Base-by-base conservation (phyloP, 2,113 vertebrate genomes). In the Tachycineta bicolor region DNA sequence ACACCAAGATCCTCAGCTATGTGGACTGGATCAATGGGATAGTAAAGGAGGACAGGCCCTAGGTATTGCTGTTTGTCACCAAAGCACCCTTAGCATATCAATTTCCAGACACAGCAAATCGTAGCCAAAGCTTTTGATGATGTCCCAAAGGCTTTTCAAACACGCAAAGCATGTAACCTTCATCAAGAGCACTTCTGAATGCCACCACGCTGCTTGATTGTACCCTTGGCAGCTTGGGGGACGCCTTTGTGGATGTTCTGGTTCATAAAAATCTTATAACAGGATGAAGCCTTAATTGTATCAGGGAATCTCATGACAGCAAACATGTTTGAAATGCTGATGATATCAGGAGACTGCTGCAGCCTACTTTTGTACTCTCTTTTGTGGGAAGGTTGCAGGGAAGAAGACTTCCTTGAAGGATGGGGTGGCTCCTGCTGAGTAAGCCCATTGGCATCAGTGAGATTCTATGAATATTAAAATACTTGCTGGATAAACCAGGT, bases 1-100 rank as follows among this genome's bases (percentile, higher is more conserved):
- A 98, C 81, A 98, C 98, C 74, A 98, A 98, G 52, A 20, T 98
- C 12, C 87, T 97, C 93, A 98, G 24, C 76, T 98, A 98, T 3
- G 9, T 98, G 89, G 98, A 98, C 82, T 98, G 98, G 98, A 98
- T 98, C 88, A 98, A 98, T 64, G 92, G 93, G 26, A 96, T 97
- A 76, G 31, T 97, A 64, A 91, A 62, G 47, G 87, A 90, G n/a
- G 89, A 91, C 7, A 80, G 52, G 19, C 53, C 89, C 63, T 98
- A 62, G 86, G 37, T 55, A 22, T 9, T 78, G 46, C 73, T 63
- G 26, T 85, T 64, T 13, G 28, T 31, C 39, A 47, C 41, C 52
- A 83, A 64, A 78, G 71, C 44, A 68, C 67, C 25, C 28, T 16
- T 44, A 83, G 23, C 68, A 18, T 79, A n/a, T 67, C 41, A 0